Evolutionary conservation across 2,888 invertebrate genomes (phyloP).

Genomic region (Anodontia alba): DNA sequence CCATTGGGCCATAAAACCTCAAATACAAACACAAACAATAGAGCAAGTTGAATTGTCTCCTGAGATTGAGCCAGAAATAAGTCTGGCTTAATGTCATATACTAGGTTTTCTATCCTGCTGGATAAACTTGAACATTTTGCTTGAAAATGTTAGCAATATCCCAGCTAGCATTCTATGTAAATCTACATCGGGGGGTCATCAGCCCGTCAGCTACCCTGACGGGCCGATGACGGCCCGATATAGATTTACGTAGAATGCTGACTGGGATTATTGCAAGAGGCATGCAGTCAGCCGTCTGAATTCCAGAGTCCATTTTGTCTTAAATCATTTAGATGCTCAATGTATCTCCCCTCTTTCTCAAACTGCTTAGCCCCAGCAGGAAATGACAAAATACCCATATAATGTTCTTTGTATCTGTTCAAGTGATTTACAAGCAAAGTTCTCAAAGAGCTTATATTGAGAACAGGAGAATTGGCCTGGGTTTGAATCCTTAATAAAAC

Average conservation of each 20-base stretch:
- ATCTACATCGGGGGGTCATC: too few relatives aligned
- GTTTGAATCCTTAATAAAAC: not conserved
- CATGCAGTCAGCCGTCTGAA: slow-evolving; percentile 21
- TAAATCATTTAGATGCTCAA: not conserved
- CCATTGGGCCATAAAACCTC: too few relatives aligned
- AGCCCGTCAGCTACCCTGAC: too few relatives aligned
- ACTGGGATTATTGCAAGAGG: slow-evolving; percentile 28
- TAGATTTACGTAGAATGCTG: too few relatives aligned
- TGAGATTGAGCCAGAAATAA: not conserved
- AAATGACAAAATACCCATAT: not conserved
- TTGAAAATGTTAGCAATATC: slow-evolving; percentile 26
- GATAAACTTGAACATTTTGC: slow-evolving; percentile 27
- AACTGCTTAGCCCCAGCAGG: not conserved
- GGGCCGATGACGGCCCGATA: too few relatives aligned
- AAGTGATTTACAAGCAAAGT: not conserved
- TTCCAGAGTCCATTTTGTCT: slow-evolving; percentile 26
- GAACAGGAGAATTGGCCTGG: slow-evolving; percentile 2
- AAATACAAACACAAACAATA: too few relatives aligned
- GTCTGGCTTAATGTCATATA: slow-evolving; percentile 39
- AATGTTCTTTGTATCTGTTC: not conserved
- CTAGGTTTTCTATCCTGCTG: slow-evolving; percentile 33
- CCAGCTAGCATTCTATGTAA: too few relatives aligned
- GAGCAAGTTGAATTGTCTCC: slow-evolving; percentile 27
- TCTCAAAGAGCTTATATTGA: not conserved
- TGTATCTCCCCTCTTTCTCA: not conserved